Percentiles rank a stretch among this genome's conserved stretches.
Evolutionary conservation across 2,888 invertebrate genomes (phyloP).

Genomic region (Xylota segnis): DNA sequence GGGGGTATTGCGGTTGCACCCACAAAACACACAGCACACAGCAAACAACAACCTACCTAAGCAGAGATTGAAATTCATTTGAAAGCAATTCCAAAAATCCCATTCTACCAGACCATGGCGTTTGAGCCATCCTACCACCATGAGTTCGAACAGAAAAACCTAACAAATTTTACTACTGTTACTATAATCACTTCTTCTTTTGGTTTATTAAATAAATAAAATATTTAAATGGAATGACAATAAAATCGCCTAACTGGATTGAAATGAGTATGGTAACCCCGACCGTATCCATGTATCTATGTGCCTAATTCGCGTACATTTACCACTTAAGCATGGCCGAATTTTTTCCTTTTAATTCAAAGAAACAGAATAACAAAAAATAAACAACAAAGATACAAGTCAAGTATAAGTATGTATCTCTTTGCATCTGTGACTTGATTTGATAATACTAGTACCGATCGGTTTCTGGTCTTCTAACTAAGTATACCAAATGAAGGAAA

Average conservation of each 20-base stretch:
- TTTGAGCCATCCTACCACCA: slow-evolving; percentile 48
- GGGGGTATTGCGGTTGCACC: slow-evolving; percentile 62
- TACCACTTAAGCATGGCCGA: slow-evolving; percentile 59
- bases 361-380: neutral
- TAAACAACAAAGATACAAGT: slow-evolving; percentile 19
- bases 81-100: slow-evolving; percentile 65
- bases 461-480: slow-evolving; percentile 42
- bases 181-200: slow-evolving; percentile 54
- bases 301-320: slow-evolving; percentile 48
- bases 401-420: slow-evolving; percentile 5
- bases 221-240: slow-evolving; percentile 53
- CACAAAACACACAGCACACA: slow-evolving; percentile 43
- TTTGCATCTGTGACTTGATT: slow-evolving; percentile 64
- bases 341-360: slow-evolving; percentile 42
- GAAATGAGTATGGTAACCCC: slow-evolving; percentile 39
- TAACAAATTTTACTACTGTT: slow-evolving; percentile 10
- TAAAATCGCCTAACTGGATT: slow-evolving; percentile 69
- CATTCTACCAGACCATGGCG: slow-evolving; percentile 35
- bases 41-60: slow-evolving; percentile 41
- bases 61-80: slow-evolving; percentile 69
- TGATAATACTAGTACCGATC: slow-evolving; percentile 54
- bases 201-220: slow-evolving; percentile 51
- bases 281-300: slow-evolving; percentile 9
- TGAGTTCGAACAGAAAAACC: slow-evolving; percentile 10
- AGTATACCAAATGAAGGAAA: slow-evolving; percentile 34